These are phyloP conservation scores for Mycetomoellerius zeteki DNA, from an alignment of 1,140 invertebrate genomes.

Conservation along the genomic window DNA sequence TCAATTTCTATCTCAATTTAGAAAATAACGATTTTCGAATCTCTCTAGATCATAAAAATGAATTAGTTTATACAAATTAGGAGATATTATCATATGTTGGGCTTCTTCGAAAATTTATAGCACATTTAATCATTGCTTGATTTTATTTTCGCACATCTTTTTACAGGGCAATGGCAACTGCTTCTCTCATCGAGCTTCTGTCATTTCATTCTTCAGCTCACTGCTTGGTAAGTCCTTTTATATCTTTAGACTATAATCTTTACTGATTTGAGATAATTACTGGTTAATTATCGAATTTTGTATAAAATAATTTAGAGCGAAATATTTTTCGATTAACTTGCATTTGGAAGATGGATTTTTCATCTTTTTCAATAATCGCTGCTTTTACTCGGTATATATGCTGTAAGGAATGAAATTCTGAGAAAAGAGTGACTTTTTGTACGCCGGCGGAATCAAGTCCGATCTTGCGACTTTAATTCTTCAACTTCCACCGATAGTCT, in stretches of 20 bases:
- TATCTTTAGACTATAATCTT: not conserved
- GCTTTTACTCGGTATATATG: not conserved
- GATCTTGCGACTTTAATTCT: slow-evolving; percentile 28
- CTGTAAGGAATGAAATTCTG: slow-evolving; percentile 5
- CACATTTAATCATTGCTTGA: not conserved
- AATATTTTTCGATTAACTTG: not conserved
- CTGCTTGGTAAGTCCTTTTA: not conserved
- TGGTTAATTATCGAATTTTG: not conserved
- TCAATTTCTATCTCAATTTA: not conserved
- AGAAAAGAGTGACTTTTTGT: not conserved
- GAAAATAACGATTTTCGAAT: not conserved
- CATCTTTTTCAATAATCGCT: not conserved
- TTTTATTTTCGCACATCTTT: not conserved
- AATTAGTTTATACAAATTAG: not conserved
- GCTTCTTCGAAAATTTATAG: not conserved
- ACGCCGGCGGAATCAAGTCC: not conserved
- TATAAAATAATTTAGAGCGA: not conserved
- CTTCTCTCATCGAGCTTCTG: not conserved
- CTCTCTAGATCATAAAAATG: not conserved
- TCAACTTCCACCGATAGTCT: slow-evolving; percentile 22
- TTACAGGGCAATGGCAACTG: not conserved
- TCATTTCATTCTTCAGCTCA: not conserved
- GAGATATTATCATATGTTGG: not conserved
- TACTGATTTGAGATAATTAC: not conserved
- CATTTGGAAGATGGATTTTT: not conserved